Evolutionary conservation across 2,888 invertebrate species (phyloP), one percentile per base, ranked within the genome.

Genomic region (Lasioglossum calceatum): DNA sequence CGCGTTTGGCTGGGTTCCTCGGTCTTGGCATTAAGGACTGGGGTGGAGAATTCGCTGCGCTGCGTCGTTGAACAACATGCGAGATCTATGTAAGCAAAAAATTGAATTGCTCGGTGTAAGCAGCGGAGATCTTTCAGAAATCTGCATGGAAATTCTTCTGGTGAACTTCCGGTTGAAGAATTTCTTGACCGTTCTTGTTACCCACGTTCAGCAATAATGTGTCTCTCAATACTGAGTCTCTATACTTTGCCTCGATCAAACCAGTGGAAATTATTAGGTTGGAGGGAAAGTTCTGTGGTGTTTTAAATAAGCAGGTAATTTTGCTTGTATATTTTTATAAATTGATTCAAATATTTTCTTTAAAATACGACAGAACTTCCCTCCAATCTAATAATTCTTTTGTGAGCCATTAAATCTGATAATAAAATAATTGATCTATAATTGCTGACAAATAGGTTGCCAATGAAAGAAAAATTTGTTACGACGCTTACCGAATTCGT

Each of bases 1-100:
- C 73, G 32, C 79, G 84, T 78, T 81, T 79, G 83, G 64, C 78
- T 39, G 36, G 84, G 77, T 84, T 75, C 64, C 78, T 58, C 79
- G 44, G 64, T 73, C 72, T 79, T 67, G 79, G 71, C 64, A 75
- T 72, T 77, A 61, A 27, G 61, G 47, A 54, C 27, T 44, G 36
- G 61, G 72, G 77, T 71, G n/a, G 39, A 70, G 39, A 39, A 39
- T 70, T 39, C 39, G 39, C 19, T 39, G 0, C 39, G 70, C 8
- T 23, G 10, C 19, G 39, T 10, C 70, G 23, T 39, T 39, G 23
- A 70, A 70, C 23, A 70, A 39, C 23, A 39, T 12, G 19, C 70
- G 19, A 36, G 64, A 67, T 67, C 16, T 67, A 36, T 67, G 64
- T 7, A 36, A 36, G 64, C 32, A 67, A 67, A 64, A 67, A 67